A percentile compares a stretch with the other conserved stretches of the same genome.
These are phyloP conservation scores for Tinea trinotella DNA, from an alignment of 2,888 invertebrate species.

Conservation along the genomic window DNA sequence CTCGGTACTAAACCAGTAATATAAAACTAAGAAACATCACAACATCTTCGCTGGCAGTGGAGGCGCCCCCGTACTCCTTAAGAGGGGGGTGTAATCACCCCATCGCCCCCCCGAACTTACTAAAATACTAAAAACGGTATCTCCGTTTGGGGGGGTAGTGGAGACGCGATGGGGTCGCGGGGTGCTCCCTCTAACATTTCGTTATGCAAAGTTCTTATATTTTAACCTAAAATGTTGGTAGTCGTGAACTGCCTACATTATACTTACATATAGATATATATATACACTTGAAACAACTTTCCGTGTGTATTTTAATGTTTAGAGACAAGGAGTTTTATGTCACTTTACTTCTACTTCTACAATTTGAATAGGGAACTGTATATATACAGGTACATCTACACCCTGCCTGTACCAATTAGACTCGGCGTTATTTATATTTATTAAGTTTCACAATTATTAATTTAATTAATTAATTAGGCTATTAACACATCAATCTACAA, in stretches of 20 bases:
- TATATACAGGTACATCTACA: no score
- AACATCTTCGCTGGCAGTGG: conserved; percentile 55
- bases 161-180: background rate
- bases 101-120: conserved; percentile 49
- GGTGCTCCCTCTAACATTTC: conserved; percentile 49
- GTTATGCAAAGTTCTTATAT: conserved; percentile 68
- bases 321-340: conserved; percentile 2
- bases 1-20: conserved; percentile 56
- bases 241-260: conserved; percentile 27
- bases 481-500: no score
- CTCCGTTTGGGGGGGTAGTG: background rate
- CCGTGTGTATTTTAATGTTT: conserved; percentile 8
- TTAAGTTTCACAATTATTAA: no score
- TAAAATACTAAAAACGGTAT: conserved; percentile 71
- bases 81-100: conserved; percentile 28
- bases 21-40: conserved; percentile 72
- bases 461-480: no score
- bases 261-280: conserved; percentile 1
- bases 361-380: no score
- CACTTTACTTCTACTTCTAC: background rate
- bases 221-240: conserved; percentile 64
- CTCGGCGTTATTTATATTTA: no score
- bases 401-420: no score
- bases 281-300: background rate
- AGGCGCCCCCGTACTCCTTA: conserved; percentile 24